Base-by-base conservation (phyloP, 2,797 vertebrate species). In the Xiphorhynchus erythropygius region DNA sequence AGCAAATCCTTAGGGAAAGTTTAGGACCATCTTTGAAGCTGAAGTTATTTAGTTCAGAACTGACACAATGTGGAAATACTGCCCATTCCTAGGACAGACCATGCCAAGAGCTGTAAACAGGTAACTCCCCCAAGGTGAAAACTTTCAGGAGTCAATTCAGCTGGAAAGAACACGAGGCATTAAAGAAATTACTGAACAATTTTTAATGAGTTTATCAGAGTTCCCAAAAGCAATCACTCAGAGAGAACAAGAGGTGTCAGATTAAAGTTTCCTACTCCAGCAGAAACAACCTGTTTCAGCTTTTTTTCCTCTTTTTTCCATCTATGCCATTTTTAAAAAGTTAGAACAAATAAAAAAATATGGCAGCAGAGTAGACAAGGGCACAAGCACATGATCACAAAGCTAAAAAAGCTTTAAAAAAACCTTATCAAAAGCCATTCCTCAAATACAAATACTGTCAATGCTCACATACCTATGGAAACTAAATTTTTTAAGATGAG, bases 191-290 rank as follows among this genome's bases (percentile, higher is more conserved):
- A 70, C 21, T 32, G 33, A 75, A 78, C 25, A 56, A 49, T 3
- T 25, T 21, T 28, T 30, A 28, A 89, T 11, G 16, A 23, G 6
- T 60, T 83, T 52, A 41, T 19, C 21, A 33, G 14, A 87, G 17
- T 11, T 28, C 23, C 27, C 52, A 87, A 67, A 76, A 73, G 41
- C 37, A 41, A 25, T 35, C 37, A 35, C 6, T 71, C 50, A 70
- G 47, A 69, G 84, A 77, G 28, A 85, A 63, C 13, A 46, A 0
- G 0, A 69, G 33, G 4, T 28, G 4, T 55, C 55, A 42, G 1
- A 44, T 17, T 62, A 21, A 73, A 55, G 13, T 28, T 27, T 71
- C 18, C 24, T 60, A 33, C 16, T 62, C 49, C 7, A 57, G 24
- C 18, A 67, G 28, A n/a, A 68, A 89, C 55, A 59, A 82, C 9